Percentiles rank a stretch among this genome's conserved stretches.
These are phyloP conservation scores for Leptopilina myrica DNA, from an alignment of 2,888 invertebrate genomes.

Conservation along the genomic window DNA sequence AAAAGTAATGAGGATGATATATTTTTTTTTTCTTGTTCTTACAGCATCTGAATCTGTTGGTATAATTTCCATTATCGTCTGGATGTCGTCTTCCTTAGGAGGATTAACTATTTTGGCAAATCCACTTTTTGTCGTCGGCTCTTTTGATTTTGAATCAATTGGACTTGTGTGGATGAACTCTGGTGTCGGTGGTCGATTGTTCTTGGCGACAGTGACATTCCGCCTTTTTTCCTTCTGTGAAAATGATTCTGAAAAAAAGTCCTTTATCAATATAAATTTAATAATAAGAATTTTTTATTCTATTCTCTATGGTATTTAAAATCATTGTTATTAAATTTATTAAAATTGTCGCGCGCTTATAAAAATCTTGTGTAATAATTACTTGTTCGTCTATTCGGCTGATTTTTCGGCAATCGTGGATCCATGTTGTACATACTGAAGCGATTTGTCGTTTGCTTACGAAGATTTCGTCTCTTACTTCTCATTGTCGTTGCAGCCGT, in stretches of 20 bases:
- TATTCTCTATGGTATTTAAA: no score
- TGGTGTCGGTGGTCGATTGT: slow-evolving; percentile 50
- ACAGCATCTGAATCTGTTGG: slow-evolving; percentile 68
- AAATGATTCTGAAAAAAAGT: slow-evolving; percentile 4
- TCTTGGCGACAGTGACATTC: slow-evolving; percentile 28
- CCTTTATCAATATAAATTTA: background rate
- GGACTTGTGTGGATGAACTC: slow-evolving; percentile 58
- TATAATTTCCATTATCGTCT: slow-evolving; percentile 72
- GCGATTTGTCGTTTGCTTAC: slow-evolving; percentile 62
- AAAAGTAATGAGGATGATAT: background rate
- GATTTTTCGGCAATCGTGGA: slow-evolving; percentile 59
- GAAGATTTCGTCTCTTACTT: slow-evolving; percentile 58
- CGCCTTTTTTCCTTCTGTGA: slow-evolving; percentile 16
- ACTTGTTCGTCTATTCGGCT: slow-evolving; percentile 61
- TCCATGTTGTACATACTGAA: slow-evolving; percentile 69
- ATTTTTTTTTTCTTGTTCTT: slow-evolving; percentile 40
- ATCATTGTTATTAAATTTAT: no score
- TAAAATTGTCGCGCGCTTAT: no score
- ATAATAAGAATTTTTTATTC: no score
- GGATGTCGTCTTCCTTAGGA: slow-evolving; percentile 71
- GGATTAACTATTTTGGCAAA: slow-evolving; percentile 58
- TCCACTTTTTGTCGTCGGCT: slow-evolving; percentile 45
- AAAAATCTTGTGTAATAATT: slow-evolving; percentile 11
- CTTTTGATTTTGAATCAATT: slow-evolving; percentile 55
- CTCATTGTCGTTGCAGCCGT: slow-evolving; percentile 54